These are phyloP conservation scores for Perca fluviatilis DNA, from an alignment of 2,113 vertebrate genomes.

Conservation along the genomic window DNA sequence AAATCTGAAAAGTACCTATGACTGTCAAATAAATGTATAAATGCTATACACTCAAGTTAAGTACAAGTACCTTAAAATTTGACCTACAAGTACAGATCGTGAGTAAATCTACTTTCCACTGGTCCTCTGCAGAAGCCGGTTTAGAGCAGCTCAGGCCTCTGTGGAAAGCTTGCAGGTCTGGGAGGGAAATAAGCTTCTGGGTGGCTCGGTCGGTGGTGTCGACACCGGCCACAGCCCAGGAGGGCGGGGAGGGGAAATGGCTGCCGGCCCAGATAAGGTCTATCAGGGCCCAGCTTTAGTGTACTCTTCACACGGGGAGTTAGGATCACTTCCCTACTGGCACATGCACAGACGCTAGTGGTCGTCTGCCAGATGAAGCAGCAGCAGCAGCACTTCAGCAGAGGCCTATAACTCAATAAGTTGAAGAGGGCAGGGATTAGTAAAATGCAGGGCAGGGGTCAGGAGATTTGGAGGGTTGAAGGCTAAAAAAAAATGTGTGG, in stretches of 20 bases:
- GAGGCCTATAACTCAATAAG: not conserved
- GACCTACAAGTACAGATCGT: not conserved
- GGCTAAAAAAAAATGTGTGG: slow-evolving; percentile 4
- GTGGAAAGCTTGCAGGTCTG: not conserved
- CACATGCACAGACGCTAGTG: not conserved
- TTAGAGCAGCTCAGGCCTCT: slow-evolving; percentile 19
- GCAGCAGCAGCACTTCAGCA: not conserved
- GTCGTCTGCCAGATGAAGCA: not conserved
- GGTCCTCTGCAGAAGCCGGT: slow-evolving; percentile 3
- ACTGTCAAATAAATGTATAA: not conserved
- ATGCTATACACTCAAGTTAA: not conserved
- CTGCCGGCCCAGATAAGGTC: slow-evolving; percentile 84
- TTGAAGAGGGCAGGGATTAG: slow-evolving; percentile 28
- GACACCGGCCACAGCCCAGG: slow-evolving; percentile 12
- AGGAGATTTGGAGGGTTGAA: slow-evolving; percentile 33
- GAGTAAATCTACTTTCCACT: slow-evolving; percentile 16
- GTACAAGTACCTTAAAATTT: not conserved
- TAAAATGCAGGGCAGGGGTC: slow-evolving; percentile 33
- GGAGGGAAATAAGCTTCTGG: not conserved
- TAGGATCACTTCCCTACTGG: slow-evolving; percentile 51
- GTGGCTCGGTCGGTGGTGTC: slow-evolving; percentile 1
- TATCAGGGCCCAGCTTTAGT: slow-evolving; percentile 67
- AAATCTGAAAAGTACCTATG: too few relatives aligned
- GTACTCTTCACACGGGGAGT: slow-evolving; percentile 7
- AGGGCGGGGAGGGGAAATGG: slow-evolving; percentile 78